A percentile compares a stretch with the other conserved stretches of the same genome.
Conservation (phyloP, 2,888 invertebrate genomes). For the Drosophila acutilabella region DNA sequence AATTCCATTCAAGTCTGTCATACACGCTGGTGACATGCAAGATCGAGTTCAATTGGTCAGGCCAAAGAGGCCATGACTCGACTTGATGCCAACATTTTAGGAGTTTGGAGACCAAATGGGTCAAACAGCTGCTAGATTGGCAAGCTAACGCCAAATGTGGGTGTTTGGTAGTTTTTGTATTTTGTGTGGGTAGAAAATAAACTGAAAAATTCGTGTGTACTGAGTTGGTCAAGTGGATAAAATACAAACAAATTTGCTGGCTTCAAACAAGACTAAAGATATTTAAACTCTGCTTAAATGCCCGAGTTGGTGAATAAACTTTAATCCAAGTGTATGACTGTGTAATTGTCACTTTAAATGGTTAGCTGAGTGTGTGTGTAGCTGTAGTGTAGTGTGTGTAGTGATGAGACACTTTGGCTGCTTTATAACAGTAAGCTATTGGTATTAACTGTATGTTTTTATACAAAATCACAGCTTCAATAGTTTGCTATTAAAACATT, state of each 20-base stretch:
- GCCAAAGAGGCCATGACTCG: conserved; percentile 34
- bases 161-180: background rate
- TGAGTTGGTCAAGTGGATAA: conserved; percentile 49
- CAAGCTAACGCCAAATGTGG: conserved; percentile 12
- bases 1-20: conserved; percentile 37
- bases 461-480: background rate
- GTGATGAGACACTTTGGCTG: conserved; percentile 30
- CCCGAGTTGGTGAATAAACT: conserved; percentile 65
- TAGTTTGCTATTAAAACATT: background rate
- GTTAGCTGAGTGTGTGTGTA: background rate
- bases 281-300: conserved; percentile 50
- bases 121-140: conserved; percentile 10
- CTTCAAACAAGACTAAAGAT: conserved; percentile 59
- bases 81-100: conserved; percentile 26
- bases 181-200: conserved; percentile 62
- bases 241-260: conserved; percentile 72
- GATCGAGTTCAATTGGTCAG: conserved; percentile 50
- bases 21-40: conserved; percentile 24
- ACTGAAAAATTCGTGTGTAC: conserved; percentile 54
- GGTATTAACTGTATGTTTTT: background rate
- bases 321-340: conserved; percentile 16
- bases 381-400: too few relatives aligned
- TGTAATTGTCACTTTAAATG: conserved; percentile 1
- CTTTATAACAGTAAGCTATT: background rate
- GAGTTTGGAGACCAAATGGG: conserved; percentile 31